Percentiles rank a stretch among this genome's conserved stretches.
Evolutionary conservation across 2,888 invertebrate species (phyloP).

Genomic region (Strigamia maritima): DNA sequence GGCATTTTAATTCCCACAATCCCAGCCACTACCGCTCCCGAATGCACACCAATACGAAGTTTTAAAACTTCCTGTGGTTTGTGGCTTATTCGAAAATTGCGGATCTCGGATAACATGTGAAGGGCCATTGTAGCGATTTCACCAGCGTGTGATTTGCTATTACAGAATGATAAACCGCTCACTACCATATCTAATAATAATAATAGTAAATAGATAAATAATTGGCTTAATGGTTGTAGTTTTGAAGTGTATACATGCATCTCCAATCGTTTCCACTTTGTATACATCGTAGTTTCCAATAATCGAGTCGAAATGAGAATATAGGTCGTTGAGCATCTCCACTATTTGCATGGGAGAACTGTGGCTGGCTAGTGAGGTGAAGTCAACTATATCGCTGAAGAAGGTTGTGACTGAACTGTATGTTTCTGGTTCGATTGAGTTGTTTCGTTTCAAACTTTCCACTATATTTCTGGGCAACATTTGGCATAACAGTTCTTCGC

Average conservation of each 20-base stretch:
- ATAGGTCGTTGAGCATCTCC: conserved; percentile 57
- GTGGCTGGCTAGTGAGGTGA: not conserved
- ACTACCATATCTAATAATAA: not conserved
- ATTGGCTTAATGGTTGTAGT: not conserved
- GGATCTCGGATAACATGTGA: conserved; percentile 74
- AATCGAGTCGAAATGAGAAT: conserved; percentile 88
- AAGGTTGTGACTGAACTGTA: conserved; percentile 4
- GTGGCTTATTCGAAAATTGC: conserved; percentile 73
- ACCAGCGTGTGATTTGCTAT: conserved; percentile 72
- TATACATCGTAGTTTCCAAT: conserved; percentile 95
- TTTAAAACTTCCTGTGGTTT: conserved; percentile 67
- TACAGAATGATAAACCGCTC: conserved; percentile 49
- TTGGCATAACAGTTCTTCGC: not conserved
- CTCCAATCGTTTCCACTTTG: conserved; percentile 87
- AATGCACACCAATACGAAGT: conserved; percentile 77
- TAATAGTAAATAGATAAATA: too few relatives aligned
- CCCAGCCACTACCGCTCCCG: conserved; percentile 64
- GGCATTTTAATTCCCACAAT: conserved; percentile 85
- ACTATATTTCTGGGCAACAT: conserved; percentile 1
- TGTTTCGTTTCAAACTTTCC: not conserved
- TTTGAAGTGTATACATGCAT: conserved; percentile 60
- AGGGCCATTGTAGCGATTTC: conserved; percentile 86
- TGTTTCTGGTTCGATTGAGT: not conserved
- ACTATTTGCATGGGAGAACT: conserved; percentile 68
- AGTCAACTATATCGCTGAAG: conserved; percentile 7